Evolutionary conservation across 37 sponge, comb jelly and placozoan genomes (phyloP), one percentile per base, ranked within the genome.

Genomic region (Theonella swinhoei): DNA sequence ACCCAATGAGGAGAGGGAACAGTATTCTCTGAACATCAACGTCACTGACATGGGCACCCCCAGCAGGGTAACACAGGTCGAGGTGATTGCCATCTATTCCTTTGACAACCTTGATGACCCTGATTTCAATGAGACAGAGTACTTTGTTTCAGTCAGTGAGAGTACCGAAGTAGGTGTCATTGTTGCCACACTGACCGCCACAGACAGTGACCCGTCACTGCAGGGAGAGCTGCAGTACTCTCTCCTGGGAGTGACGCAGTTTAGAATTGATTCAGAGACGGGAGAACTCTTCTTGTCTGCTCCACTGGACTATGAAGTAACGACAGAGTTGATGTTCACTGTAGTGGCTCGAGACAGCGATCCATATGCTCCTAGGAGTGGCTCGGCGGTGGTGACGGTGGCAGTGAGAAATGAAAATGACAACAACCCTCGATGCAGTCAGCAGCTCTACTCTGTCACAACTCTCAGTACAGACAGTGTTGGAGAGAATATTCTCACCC

Each of bases 351-450:
- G 26, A 26, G 94, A 94, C 40, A 76, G 77, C 0, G 90, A 89
- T 36, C 90, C 90, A 3, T 68, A 26, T 28, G 36, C 25, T 74
- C 90, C 90, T 11, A 34, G 61, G 68, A 79, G 63, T 71, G 66
- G 62, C 54, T 26, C 47, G 19, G 81, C 88, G 8, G 70, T 59
- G 22, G 83, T 83, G 54, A 78, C 20, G 39, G 74, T 88, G 9
- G 63, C 64, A 19, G 91, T 94, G 28, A 22, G 34, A 8, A 90
- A 94, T 76, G 85, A 63, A 23, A 92, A 92, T 68, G 93, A 88
- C 40, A 92, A 92, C 40, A 3, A 74, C n/a, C 92, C 92, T 9
- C 28, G 66, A 19, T 88, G 83, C 78, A 34, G 61, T 28, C 14
- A 36, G 32, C 5, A 2, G 0, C 38, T 77, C 72, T 83, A 83